These are phyloP conservation scores for Dasypolia templi DNA, from an alignment of 2,888 invertebrate genomes.

Conservation along the genomic window DNA sequence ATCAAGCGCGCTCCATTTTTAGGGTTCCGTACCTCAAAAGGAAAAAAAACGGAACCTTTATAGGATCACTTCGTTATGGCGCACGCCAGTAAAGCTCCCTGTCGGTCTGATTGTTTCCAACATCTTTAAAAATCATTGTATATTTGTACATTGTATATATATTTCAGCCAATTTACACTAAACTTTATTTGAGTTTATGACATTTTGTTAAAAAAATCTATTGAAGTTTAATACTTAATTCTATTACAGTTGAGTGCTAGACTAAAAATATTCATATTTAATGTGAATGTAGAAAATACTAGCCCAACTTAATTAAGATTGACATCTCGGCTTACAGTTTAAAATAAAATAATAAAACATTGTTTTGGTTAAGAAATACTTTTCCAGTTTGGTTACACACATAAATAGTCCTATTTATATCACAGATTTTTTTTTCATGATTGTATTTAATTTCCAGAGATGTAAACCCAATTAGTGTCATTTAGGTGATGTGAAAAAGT, in stretches of 20 bases:
- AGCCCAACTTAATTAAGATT: slow-evolving; percentile 10
- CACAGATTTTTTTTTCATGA: slow-evolving; percentile 2
- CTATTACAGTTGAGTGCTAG: not conserved
- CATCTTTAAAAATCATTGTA: too few species aligned
- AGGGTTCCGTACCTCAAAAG: too few species aligned
- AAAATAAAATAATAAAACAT: slow-evolving; percentile 16
- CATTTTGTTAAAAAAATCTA: too few species aligned
- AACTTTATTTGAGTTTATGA: too few species aligned
- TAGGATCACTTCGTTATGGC: too few species aligned
- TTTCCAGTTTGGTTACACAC: not conserved
- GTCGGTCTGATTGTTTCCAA: too few species aligned
- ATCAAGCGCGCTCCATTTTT: too few species aligned
- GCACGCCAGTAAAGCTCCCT: too few species aligned
- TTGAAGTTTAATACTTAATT: not conserved
- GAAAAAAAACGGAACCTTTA: too few species aligned
- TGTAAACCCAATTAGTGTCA: not conserved
- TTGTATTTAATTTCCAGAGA: not conserved
- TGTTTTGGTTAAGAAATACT: not conserved
- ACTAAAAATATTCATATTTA: slow-evolving; percentile 4
- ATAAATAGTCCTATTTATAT: not conserved
- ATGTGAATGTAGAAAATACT: not conserved
- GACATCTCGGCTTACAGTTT: not conserved
- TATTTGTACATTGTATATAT: too few species aligned
- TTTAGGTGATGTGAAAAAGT: not conserved
- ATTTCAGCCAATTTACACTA: too few species aligned